phyloP scores from a whole-genome alignment of 1,140 invertebrate species.

The Drosophila mayri region DNA sequence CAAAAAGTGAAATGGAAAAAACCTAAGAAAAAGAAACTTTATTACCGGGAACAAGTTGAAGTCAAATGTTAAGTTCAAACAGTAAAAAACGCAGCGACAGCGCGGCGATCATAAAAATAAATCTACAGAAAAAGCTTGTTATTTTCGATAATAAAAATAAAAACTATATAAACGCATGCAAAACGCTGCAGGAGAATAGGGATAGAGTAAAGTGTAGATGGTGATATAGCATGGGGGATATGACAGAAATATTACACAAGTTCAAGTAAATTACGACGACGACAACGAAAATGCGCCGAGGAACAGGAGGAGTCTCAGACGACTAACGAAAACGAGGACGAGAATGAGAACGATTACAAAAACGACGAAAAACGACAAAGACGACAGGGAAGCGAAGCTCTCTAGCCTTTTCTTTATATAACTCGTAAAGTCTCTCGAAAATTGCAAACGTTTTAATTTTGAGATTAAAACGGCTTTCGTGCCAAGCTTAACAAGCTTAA shows the following conservation, averaged over 20 bases:
- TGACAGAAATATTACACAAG: slow-evolving; percentile 73
- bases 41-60: slow-evolving; percentile 49
- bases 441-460: slow-evolving; percentile 84
- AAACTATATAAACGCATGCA: slow-evolving; percentile 73
- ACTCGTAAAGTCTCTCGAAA: slow-evolving; percentile 78
- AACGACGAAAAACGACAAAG: slow-evolving; percentile 46
- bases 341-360: slow-evolving; percentile 27
- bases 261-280: slow-evolving; percentile 78
- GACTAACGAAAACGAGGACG: slow-evolving; percentile 19
- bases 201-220: slow-evolving; percentile 3
- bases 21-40: slow-evolving; percentile 38
- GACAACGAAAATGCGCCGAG: slow-evolving; percentile 40
- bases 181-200: slow-evolving; percentile 28
- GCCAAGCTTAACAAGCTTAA: slow-evolving; percentile 81
- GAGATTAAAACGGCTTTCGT: slow-evolving; percentile 83
- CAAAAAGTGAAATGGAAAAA: slow-evolving; percentile 8
- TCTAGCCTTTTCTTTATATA: slow-evolving; percentile 60
- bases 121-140: slow-evolving; percentile 75
- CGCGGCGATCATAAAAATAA: slow-evolving; percentile 63
- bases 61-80: slow-evolving; percentile 59
- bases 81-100: slow-evolving; percentile 44
- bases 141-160: slow-evolving; percentile 79
- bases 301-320: slow-evolving; percentile 11
- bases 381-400: slow-evolving; percentile 24
- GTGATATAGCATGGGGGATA: slow-evolving; percentile 16